phyloP scores from a whole-genome alignment of 1,140 invertebrate species.

The Listronotus bonariensis region DNA sequence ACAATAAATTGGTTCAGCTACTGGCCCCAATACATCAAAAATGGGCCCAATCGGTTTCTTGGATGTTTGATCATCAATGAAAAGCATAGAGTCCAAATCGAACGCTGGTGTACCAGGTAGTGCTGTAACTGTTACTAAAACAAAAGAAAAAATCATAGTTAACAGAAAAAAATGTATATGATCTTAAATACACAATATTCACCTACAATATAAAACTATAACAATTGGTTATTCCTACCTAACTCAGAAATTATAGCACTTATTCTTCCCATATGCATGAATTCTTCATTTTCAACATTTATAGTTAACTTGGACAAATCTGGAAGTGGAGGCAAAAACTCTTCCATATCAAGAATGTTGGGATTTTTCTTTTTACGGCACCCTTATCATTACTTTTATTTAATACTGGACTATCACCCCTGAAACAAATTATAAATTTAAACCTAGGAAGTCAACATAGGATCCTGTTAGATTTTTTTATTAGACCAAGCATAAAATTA shows the following conservation, averaged over 20 bases:
- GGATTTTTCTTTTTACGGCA: conserved; percentile 15
- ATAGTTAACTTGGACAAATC: conserved; percentile 71
- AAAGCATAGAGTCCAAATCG: conserved; percentile 83
- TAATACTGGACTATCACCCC: conserved; percentile 3
- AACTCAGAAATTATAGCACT: conserved; percentile 68
- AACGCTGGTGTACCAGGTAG: conserved; percentile 72
- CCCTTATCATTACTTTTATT: conserved; percentile 16
- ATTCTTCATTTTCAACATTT: conserved; percentile 73
- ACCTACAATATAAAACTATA: not conserved
- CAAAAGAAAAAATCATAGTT: conserved; percentile 21
- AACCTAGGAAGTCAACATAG: not conserved
- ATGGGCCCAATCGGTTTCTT: conserved; percentile 74
- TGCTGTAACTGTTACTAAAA: conserved; percentile 72
- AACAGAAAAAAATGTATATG: conserved; percentile 5
- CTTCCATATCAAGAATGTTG: conserved; percentile 20
- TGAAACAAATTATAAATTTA: not conserved
- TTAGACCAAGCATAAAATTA: too few relatives aligned
- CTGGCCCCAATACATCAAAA: conserved; percentile 88
- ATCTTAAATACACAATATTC: conserved; percentile 8
- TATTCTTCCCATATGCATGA: conserved; percentile 74
- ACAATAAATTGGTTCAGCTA: conserved; percentile 53
- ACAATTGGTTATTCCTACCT: conserved; percentile 57
- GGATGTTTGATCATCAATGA: conserved; percentile 63
- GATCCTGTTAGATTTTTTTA: not conserved
- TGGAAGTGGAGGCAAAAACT: conserved; percentile 75